Conservation (phyloP, 2,888 invertebrate species). For the Cancer borealis region DNA sequence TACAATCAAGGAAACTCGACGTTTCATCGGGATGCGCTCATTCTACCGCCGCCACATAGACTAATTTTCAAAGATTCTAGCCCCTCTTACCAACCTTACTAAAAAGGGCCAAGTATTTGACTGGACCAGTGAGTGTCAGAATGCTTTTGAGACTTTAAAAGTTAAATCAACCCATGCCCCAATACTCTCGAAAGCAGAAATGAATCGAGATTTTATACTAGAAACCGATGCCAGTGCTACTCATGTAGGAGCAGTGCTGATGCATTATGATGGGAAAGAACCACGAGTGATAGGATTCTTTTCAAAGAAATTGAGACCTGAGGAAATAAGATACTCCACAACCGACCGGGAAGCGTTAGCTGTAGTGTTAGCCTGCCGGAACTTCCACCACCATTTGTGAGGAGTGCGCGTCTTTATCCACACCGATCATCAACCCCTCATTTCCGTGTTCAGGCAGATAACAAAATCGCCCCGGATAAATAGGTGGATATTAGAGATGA, state of each 20-base stretch:
- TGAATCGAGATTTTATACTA: too few relatives aligned
- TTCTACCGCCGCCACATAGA: background rate
- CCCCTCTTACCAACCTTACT: background rate
- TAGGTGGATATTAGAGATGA: too few relatives aligned
- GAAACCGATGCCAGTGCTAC: too few relatives aligned
- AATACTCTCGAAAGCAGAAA: too few relatives aligned
- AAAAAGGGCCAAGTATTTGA: background rate
- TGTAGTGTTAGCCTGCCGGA: background rate
- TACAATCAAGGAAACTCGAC: background rate
- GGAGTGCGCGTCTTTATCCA: background rate
- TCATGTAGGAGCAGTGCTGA: too few relatives aligned
- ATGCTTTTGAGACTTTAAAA: too few relatives aligned
- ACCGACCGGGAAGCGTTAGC: slow-evolving; percentile 21
- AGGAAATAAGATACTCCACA: background rate
- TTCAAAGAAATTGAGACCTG: background rate
- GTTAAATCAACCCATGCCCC: too few relatives aligned
- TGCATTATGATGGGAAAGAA: too few relatives aligned
- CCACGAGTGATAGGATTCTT: too few relatives aligned
- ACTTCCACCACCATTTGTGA: slow-evolving; percentile 34
- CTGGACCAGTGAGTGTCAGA: too few relatives aligned
- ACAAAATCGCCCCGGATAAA: too few relatives aligned
- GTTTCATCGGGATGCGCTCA: background rate
- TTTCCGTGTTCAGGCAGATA: too few relatives aligned
- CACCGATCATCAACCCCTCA: slow-evolving; percentile 35
- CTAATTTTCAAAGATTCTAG: background rate